Base-by-base conservation (phyloP, 2,888 invertebrate species). In the Leptinotarsa juncta region DNA sequence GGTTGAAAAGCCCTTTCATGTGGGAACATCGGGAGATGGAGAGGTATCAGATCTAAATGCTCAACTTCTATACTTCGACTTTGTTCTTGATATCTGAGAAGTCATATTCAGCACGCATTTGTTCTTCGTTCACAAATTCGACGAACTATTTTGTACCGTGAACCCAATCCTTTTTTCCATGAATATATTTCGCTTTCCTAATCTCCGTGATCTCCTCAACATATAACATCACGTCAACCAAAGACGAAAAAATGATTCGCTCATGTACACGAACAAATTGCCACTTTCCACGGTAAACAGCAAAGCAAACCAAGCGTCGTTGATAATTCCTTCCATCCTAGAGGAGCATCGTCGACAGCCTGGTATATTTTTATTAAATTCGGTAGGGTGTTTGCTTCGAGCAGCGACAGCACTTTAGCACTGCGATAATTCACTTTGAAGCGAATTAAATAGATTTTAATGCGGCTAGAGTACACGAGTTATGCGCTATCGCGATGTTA, bases 401-500 rank as follows among this genome's bases (percentile, higher is more conserved):
- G 62, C 62, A 32, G 62, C 42, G 62, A 62, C 62, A 62, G 62
- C 62, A 62, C 62, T 62, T 62, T 62, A 62, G 62, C 62, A 10
- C 53, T 42, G 55, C 42, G 68, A 68, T 68, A 55, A 68, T 68
- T 68, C 18, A 68, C 68, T 68, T 55, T 14, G 32, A 68, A 18
- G 68, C 50, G 55, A 68, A 68, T 68, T 55, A 55, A 32, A 53
- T 68, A 55, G 18, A 68, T 55, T 68, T 55, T 42, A 42, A 68
- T 73, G 72, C 55, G 50, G 62, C 32, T 32, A 26, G 32, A 62
- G 42, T 42, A 62, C n/a, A n/a, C n/a, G 62, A 62, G 62, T 62
- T 62, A 62, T 62, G 32, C 42, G 62, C 16, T 62, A 32, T 26
- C 62, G 62, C 1, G 4, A 15, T 16, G 57, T 23, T 42, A 42